Conservation (phyloP, 2,113 vertebrate species). For the Neolamprologus caudopunctatus region DNA sequence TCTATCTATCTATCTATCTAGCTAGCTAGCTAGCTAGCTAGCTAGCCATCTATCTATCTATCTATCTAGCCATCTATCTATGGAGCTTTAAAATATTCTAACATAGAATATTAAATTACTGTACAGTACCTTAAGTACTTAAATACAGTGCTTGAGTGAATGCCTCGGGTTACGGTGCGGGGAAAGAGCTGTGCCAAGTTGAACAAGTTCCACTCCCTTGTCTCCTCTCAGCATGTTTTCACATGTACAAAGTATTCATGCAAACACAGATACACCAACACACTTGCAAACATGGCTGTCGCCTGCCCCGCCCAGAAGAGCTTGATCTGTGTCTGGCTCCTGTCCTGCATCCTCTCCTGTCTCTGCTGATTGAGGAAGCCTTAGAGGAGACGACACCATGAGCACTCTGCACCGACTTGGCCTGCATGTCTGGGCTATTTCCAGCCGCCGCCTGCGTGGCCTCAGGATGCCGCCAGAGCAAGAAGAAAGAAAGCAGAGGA, state of each 20-base stretch:
- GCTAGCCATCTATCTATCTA: not conserved
- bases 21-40: no score
- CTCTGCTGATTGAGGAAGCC: slow-evolving; percentile 48
- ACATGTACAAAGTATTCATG: not conserved
- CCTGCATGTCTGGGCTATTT: slow-evolving; percentile 57
- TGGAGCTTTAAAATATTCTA: not conserved
- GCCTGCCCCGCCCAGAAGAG: not conserved
- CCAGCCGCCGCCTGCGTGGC: slow-evolving; percentile 3
- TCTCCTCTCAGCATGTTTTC: not conserved
- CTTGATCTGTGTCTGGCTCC: slow-evolving; percentile 42
- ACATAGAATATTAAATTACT: not conserved
- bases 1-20: no score
- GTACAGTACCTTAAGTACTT: not conserved
- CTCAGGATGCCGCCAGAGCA: slow-evolving; percentile 26
- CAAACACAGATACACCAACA: not conserved
- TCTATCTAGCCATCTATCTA: not conserved
- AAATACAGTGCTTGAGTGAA: not conserved
- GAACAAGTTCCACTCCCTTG: not conserved
- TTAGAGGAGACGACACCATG: slow-evolving; percentile 15
- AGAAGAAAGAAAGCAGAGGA: slow-evolving; percentile 36
- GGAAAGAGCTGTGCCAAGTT: not conserved
- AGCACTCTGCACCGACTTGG: slow-evolving; percentile 5
- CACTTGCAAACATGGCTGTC: not conserved
- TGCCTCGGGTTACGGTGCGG: not conserved
- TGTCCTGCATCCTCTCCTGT: slow-evolving; percentile 18